Percentiles rank a stretch among this genome's conserved stretches.
Evolutionary conservation across 2,113 vertebrate species (phyloP).

Genomic region (Narcine bancroftii): DNA sequence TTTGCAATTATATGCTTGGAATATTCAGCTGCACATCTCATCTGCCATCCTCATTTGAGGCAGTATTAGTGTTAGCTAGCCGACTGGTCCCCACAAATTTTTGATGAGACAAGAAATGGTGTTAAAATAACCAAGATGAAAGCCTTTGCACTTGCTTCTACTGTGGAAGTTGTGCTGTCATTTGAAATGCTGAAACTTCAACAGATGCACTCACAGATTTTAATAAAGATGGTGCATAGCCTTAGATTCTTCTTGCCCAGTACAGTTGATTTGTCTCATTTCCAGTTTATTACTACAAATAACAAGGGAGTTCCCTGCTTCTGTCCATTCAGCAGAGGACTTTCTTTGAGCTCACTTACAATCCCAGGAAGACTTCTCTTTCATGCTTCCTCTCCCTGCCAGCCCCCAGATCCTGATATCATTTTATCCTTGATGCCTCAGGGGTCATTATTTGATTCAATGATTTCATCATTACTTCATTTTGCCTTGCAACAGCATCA

Average conservation of each 20-base stretch:
- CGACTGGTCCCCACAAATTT: background rate
- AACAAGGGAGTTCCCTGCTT: background rate
- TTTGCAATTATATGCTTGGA: background rate
- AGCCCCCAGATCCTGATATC: background rate
- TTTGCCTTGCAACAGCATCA: background rate
- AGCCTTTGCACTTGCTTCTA: background rate
- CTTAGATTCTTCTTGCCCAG: too few relatives aligned
- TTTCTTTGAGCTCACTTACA: background rate
- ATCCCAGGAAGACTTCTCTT: background rate
- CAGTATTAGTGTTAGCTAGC: background rate
- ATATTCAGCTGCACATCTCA: background rate
- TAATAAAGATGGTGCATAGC: too few relatives aligned
- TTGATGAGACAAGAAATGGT: background rate
- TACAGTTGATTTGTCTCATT: background rate
- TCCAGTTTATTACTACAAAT: background rate
- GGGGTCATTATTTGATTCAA: background rate
- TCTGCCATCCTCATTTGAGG: background rate
- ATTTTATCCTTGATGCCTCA: too few relatives aligned
- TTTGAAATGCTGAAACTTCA: background rate
- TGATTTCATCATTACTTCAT: background rate
- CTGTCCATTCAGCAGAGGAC: background rate
- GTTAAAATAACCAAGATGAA: background rate
- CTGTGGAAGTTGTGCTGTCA: background rate
- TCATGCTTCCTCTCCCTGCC: background rate
- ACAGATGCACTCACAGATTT: background rate